Percentiles rank a stretch among this genome's conserved stretches.
Evolutionary conservation across 1,140 invertebrate genomes (phyloP).

Genomic region (Rhopalosiphum padi): DNA sequence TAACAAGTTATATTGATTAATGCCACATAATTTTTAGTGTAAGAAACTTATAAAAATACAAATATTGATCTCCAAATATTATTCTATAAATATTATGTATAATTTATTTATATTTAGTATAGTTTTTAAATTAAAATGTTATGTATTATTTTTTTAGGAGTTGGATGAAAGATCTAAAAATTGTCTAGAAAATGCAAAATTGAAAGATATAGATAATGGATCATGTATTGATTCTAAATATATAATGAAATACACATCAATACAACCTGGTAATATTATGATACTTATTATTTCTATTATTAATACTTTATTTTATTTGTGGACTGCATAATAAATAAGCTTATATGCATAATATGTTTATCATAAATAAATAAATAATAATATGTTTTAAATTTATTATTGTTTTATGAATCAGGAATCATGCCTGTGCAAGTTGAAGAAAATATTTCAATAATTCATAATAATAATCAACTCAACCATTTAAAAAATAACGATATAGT

Average conservation of each 20-base stretch:
- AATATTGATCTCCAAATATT: not conserved
- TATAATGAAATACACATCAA: not conserved
- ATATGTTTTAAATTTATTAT: not conserved
- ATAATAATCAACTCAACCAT: not conserved
- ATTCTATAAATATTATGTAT: not conserved
- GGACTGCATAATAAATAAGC: not conserved
- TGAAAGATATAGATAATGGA: not conserved
- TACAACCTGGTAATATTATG: not conserved
- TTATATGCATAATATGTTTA: too few relatives aligned
- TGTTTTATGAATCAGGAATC: not conserved
- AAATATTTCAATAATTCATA: not conserved
- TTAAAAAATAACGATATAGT: constrained; percentile 27
- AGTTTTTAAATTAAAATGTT: not conserved
- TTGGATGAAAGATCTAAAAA: not conserved
- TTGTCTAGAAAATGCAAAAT: constrained; percentile 42
- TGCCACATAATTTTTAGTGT: too few relatives aligned
- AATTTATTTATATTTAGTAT: not conserved
- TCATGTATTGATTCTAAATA: not conserved
- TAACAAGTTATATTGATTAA: too few relatives aligned
- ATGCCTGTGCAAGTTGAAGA: not conserved
- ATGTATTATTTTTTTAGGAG: constrained; percentile 3
- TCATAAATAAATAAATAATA: too few relatives aligned
- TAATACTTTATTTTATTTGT: not conserved
- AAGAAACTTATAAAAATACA: not conserved
- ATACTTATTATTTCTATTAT: not conserved